Evolutionary conservation across 2,797 vertebrate species (phyloP), one percentile per base, ranked within the genome.

Genomic region (Brotula barbata): DNA sequence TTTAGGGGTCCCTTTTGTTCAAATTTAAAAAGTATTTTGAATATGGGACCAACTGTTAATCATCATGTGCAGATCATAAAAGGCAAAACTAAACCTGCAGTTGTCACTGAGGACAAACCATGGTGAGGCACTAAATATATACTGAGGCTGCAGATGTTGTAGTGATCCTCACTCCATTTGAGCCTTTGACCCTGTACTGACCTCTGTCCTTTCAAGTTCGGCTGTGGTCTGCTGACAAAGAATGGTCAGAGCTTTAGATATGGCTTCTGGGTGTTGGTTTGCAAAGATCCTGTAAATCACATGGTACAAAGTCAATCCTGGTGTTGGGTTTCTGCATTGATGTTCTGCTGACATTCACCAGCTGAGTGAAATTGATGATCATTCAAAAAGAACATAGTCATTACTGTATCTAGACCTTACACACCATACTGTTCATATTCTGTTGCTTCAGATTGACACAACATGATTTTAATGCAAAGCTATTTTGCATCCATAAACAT

Each of bases 311-410:
- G 77, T 87, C 81, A 44, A 70, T 87, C 75, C 11, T 22, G 58
- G 63, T 61, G 76, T 88, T 68, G 0, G 51, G 63, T 88, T 85
- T 89, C 84, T 78, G 68, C 73, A 61, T 71, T 54, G 20, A 63
- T 80, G 63, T 28, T 28, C 25, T 8, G 8, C 25, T 28, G 25
- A 47, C 58, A 80, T 84, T 79, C 50, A 69, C 65, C 57, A 52
- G 60, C 55, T 11, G 31, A 33, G 25, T 33, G 9, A 6, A 33
- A 9, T 6, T 33, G 31, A 10, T 7, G 31, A 37, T 31, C 25
- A 8, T 4, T 28, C 25, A 28, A 28, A 8, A 28, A 28, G 4
- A 8, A 28, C 8, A 4, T 28, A 28, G 4, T 28, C 4, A 4
- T 28, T 28, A 28, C 25, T 4, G 25, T 28, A 28, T n/a, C n/a